These are phyloP conservation scores for Spatulosminthurus flaviceps DNA, from an alignment of 2,888 invertebrate genomes.

Conservation along the genomic window DNA sequence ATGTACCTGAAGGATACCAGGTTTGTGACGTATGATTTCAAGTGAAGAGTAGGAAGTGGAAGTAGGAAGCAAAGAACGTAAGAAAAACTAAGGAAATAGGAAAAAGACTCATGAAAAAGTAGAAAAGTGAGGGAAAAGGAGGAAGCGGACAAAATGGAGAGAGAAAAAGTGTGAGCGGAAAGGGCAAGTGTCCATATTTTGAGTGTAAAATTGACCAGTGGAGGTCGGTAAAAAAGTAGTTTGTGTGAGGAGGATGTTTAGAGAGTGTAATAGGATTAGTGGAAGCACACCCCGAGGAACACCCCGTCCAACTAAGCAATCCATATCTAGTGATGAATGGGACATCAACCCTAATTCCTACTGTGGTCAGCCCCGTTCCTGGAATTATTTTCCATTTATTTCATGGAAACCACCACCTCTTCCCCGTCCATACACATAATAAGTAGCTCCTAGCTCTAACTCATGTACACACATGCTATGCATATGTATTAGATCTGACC, in stretches of 20 bases:
- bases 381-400: conserved; percentile 18
- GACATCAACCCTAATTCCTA: conserved; percentile 42
- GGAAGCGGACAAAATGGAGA: not conserved
- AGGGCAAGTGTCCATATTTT: conserved; percentile 9
- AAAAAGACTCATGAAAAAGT: no score
- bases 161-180: conserved; percentile 6
- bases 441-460: not conserved
- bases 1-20: no score
- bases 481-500: not conserved
- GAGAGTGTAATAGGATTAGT: conserved; percentile 47
- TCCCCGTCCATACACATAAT: no score
- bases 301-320: conserved; percentile 36
- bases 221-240: conserved; percentile 10
- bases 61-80: no score
- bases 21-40: no score
- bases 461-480: not conserved
- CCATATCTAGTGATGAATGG: conserved; percentile 51
- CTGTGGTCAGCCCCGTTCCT: not conserved
- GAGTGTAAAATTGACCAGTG: conserved; percentile 13
- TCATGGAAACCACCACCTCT: not conserved
- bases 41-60: no score
- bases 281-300: conserved; percentile 46
- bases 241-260: conserved; percentile 27
- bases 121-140: no score
- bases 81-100: no score